phyloP scores from a whole-genome alignment of 1,140 invertebrate species.

The Bombus confusus region DNA sequence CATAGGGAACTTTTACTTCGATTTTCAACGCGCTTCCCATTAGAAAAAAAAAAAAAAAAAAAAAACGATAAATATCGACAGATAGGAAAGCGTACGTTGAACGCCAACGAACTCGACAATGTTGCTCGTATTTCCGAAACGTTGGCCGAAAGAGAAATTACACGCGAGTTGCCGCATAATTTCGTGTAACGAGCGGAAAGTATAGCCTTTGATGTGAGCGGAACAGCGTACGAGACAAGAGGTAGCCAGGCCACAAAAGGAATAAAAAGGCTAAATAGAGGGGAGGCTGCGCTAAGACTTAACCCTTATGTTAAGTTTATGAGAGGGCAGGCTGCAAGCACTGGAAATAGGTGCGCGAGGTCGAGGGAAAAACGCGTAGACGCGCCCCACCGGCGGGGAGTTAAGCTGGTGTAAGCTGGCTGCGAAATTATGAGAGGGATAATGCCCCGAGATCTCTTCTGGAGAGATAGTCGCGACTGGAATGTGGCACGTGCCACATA shows the following conservation, averaged over 20 bases:
- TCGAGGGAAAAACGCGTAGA: slow-evolving; percentile 52
- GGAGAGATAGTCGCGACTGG: slow-evolving; percentile 51
- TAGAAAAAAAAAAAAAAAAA: too few relatives aligned
- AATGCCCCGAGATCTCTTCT: slow-evolving; percentile 67
- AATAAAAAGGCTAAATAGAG: slow-evolving; percentile 45
- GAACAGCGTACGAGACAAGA: slow-evolving; percentile 25
- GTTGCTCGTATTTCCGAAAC: neutral
- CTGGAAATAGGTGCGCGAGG: slow-evolving; percentile 45
- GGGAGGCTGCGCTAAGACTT: slow-evolving; percentile 57
- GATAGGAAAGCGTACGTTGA: too few relatives aligned
- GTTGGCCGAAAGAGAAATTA: slow-evolving; percentile 14
- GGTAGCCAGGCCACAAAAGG: slow-evolving; percentile 58
- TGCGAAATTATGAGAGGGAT: slow-evolving; percentile 77
- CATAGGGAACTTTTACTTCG: too few relatives aligned
- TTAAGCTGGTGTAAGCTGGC: slow-evolving; percentile 74
- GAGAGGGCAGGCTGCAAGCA: slow-evolving; percentile 60
- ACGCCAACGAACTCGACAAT: neutral
- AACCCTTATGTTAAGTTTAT: slow-evolving; percentile 75
- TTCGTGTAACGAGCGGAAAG: slow-evolving; percentile 61
- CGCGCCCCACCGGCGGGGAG: slow-evolving; percentile 51
- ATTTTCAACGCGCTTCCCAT: too few relatives aligned
- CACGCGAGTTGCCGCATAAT: slow-evolving; percentile 45
- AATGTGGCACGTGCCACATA: slow-evolving; percentile 58
- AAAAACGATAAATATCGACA: neutral
- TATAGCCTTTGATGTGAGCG: slow-evolving; percentile 60